phyloP scores from a whole-genome alignment of 2,113 vertebrate species.

The Cebus imitator region DNA sequence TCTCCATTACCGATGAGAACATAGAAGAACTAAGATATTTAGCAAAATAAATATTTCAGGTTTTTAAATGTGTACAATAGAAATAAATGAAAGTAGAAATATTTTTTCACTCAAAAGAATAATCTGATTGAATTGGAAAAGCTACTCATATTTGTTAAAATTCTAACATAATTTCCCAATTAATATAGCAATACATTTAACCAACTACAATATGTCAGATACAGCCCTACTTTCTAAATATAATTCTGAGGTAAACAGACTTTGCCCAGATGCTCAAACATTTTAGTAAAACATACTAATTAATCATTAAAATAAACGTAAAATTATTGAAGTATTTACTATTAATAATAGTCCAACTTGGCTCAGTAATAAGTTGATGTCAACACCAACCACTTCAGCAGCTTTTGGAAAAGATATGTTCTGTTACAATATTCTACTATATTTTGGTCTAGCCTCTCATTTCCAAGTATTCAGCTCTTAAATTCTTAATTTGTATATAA shows the following conservation, averaged over 20 bases:
- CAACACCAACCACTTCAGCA: not conserved
- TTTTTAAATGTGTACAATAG: not conserved
- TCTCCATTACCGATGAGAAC: not conserved
- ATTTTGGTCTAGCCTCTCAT: not conserved
- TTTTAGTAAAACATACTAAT: not conserved
- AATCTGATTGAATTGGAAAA: not conserved
- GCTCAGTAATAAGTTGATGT: not conserved
- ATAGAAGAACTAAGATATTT: not conserved
- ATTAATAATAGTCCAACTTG: not conserved
- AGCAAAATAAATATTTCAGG: not conserved
- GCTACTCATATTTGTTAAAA: not conserved
- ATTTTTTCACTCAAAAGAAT: not conserved
- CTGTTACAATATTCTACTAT: not conserved
- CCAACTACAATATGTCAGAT: not conserved
- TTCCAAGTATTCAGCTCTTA: not conserved
- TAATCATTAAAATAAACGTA: not conserved
- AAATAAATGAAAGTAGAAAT: not conserved
- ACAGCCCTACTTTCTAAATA: not conserved
- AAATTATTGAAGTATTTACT: not conserved
- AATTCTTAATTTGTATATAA: slow-evolving; percentile 1
- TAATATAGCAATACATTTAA: not conserved
- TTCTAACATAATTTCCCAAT: not conserved
- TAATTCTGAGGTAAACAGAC: not conserved
- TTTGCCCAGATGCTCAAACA: not conserved
- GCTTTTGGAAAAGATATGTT: not conserved